Conservation (phyloP, 2,888 invertebrate species). For the Cylindroiulus punctatus region DNA sequence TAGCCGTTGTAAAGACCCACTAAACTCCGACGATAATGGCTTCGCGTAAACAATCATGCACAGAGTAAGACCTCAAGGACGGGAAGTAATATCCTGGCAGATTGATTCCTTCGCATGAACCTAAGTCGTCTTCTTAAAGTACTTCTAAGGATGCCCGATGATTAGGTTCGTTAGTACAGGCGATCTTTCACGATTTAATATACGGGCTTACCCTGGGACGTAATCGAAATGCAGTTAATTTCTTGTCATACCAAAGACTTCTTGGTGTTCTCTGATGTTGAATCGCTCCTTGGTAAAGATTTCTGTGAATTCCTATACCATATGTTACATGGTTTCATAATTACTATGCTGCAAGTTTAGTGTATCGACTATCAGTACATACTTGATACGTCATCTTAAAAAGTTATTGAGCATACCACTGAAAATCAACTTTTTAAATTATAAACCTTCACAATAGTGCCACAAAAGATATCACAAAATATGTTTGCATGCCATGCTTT, state of each 20-base stretch:
- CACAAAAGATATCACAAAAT: too few relatives aligned
- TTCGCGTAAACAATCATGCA: neutral
- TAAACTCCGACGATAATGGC: slow-evolving; percentile 28
- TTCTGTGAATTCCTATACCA: neutral
- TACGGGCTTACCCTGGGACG: neutral
- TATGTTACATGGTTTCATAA: neutral
- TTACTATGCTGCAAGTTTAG: too few relatives aligned
- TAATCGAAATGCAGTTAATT: slow-evolving; percentile 10
- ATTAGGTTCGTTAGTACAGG: slow-evolving; percentile 25
- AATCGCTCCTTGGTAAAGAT: neutral
- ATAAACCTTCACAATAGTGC: too few relatives aligned
- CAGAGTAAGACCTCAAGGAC: slow-evolving; percentile 8
- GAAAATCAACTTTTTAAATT: too few relatives aligned
- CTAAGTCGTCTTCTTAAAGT: neutral
- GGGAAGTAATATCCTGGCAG: neutral
- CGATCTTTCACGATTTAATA: neutral
- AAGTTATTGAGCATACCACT: too few relatives aligned
- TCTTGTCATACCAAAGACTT: neutral
- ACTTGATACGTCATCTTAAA: too few relatives aligned
- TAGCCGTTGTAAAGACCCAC: neutral
- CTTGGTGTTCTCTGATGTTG: neutral
- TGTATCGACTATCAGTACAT: too few relatives aligned
- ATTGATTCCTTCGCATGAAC: neutral
- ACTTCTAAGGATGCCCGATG: slow-evolving; percentile 30
- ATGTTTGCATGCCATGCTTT: too few relatives aligned